These are phyloP conservation scores for Triplophysa rosa DNA, from an alignment of 2,113 vertebrate species.

Conservation along the genomic window DNA sequence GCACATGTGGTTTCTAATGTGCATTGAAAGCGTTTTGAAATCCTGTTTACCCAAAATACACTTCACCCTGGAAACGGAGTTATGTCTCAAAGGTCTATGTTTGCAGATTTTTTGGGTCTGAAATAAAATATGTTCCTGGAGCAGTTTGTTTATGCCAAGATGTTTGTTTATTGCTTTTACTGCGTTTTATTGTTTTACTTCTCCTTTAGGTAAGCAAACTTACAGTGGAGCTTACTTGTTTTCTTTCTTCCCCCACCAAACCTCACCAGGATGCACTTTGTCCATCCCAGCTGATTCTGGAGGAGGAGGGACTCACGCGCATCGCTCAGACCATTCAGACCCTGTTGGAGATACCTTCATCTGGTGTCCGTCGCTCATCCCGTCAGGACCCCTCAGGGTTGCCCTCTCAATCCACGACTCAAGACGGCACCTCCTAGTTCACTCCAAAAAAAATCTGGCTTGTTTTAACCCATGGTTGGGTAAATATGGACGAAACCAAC, in stretches of 20 bases:
- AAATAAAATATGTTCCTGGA: background rate
- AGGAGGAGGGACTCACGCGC: conserved; percentile 78
- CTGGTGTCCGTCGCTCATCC: conserved; percentile 33
- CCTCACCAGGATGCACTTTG: conserved; percentile 76
- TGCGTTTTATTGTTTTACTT: background rate
- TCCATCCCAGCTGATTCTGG: conserved; percentile 76
- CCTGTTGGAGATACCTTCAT: conserved; percentile 65
- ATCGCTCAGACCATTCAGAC: conserved; percentile 72
- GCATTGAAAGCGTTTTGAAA: background rate
- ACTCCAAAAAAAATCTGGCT: too few species aligned
- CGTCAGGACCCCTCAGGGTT: conserved; percentile 51
- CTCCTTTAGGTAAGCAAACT: background rate
- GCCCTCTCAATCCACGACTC: conserved; percentile 44
- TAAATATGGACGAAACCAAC: too few species aligned
- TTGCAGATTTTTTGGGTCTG: background rate
- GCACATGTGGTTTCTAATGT: background rate
- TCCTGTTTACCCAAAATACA: background rate
- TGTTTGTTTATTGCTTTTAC: background rate
- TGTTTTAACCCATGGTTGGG: too few species aligned
- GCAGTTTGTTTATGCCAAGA: background rate
- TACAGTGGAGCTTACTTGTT: background rate
- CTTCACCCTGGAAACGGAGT: background rate
- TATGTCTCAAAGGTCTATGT: background rate
- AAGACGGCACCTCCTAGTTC: conserved; percentile 25
- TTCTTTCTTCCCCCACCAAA: conserved; percentile 17